Conservation (phyloP, 2,797 vertebrate species). For the Chromis chromis region DNA sequence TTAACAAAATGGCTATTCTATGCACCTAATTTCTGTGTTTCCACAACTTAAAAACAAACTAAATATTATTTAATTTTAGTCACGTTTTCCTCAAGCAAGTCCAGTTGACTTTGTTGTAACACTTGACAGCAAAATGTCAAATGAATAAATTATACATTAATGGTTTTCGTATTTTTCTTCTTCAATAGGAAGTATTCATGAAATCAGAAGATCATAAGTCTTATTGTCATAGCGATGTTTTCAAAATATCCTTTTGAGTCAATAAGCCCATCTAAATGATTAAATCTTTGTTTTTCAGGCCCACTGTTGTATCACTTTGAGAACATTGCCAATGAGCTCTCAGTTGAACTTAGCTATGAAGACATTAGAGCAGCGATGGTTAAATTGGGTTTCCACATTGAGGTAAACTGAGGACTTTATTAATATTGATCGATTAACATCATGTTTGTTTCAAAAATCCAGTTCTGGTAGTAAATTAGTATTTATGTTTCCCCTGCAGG, state of each 20-base stretch:
- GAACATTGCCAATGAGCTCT: conserved; percentile 97
- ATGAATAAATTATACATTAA: not conserved
- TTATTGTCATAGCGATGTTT: not conserved
- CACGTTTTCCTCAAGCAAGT: no score
- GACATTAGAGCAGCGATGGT: conserved; percentile 93
- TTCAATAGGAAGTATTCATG: not conserved
- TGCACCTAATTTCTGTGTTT: no score
- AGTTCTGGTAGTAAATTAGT: not conserved
- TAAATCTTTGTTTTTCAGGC: conserved; percentile 79
- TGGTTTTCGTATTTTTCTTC: not conserved
- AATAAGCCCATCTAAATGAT: not conserved
- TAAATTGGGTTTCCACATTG: conserved; percentile 92
- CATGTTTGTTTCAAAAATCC: not conserved
- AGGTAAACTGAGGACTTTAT: conserved; percentile 84
- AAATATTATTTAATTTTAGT: no score
- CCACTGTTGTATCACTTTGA: conserved; percentile 98
- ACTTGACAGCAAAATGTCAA: not conserved
- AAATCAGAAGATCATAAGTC: no score
- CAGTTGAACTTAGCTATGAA: conserved; percentile 97
- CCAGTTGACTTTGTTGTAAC: no score
- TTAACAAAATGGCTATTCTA: no score
- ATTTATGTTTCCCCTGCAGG: conserved; percentile 79
- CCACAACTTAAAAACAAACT: no score
- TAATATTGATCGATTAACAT: not conserved
- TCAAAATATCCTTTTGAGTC: not conserved